Evolutionary conservation across 2,888 invertebrate genomes (phyloP).

Genomic region (Gnatocerus cornutus): DNA sequence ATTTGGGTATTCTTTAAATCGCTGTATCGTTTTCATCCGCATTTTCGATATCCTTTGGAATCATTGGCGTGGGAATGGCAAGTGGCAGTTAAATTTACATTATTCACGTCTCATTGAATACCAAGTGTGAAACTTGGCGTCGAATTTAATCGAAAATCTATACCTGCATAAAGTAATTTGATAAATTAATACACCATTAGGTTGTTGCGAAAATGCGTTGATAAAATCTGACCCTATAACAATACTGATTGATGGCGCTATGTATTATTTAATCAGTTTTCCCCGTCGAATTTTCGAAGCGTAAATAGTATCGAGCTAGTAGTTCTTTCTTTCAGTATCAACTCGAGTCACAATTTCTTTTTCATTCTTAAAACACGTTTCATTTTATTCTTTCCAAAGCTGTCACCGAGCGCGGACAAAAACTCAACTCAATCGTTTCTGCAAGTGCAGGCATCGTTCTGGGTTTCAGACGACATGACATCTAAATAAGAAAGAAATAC

Average conservation of each 20-base stretch:
- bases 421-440: conserved; percentile 8
- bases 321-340: background rate
- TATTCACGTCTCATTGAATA: background rate
- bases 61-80: conserved; percentile 4
- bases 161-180: background rate
- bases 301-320: background rate
- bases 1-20: background rate
- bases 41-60: background rate
- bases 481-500: background rate
- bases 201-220: background rate
- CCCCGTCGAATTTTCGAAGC: background rate
- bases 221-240: background rate
- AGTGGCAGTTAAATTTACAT: conserved; percentile 14
- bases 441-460: conserved; percentile 5
- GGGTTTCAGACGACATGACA: too few relatives aligned
- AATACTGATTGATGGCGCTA: background rate
- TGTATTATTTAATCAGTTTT: background rate
- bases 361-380: conserved; percentile 9
- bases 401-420: conserved; percentile 14
- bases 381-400: conserved; percentile 1
- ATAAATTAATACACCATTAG: background rate
- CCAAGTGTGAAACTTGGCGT: conserved; percentile 7
- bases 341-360: conserved; percentile 7
- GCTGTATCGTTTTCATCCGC: background rate
- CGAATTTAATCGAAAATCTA: conserved; percentile 16